These are phyloP conservation scores for Metridium senile DNA, from an alignment of 92 coral and sea anemone species.

Conservation along the genomic window DNA sequence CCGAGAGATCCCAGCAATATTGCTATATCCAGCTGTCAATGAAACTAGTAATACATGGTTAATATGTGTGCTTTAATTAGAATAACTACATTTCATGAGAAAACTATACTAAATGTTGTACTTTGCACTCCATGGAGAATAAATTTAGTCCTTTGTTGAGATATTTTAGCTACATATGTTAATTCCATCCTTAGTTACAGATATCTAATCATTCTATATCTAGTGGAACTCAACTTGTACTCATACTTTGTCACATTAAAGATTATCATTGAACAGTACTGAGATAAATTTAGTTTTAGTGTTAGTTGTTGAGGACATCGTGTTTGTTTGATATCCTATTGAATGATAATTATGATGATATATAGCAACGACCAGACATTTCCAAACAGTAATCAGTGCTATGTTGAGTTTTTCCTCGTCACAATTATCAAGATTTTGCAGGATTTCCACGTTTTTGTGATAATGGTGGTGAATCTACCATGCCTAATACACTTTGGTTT, in stretches of 20 bases:
- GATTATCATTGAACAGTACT: not conserved
- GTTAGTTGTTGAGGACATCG: not conserved
- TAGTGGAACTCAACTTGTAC: not conserved
- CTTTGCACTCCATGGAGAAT: not conserved
- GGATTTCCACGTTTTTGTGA: not conserved
- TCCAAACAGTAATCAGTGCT: not conserved
- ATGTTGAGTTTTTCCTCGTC: not conserved
- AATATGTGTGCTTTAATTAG: not conserved
- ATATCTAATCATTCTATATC: not conserved
- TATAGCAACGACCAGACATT: not conserved
- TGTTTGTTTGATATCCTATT: not conserved
- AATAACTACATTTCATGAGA: not conserved
- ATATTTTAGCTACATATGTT: not conserved
- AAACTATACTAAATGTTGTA: not conserved
- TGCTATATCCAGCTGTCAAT: not conserved
- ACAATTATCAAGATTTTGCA: not conserved
- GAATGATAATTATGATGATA: not conserved
- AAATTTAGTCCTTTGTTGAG: not conserved
- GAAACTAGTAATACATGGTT: not conserved
- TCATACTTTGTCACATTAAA: not conserved
- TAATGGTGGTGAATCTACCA: not conserved
- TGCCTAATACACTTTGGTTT: not conserved
- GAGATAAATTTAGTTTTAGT: not conserved
- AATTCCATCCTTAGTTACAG: not conserved
- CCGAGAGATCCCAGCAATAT: not conserved